A percentile compares a stretch with the other conserved stretches of the same genome.
Evolutionary conservation across 2,797 vertebrate genomes (phyloP).

Genomic region (Lepilemur septentrionalis): DNA sequence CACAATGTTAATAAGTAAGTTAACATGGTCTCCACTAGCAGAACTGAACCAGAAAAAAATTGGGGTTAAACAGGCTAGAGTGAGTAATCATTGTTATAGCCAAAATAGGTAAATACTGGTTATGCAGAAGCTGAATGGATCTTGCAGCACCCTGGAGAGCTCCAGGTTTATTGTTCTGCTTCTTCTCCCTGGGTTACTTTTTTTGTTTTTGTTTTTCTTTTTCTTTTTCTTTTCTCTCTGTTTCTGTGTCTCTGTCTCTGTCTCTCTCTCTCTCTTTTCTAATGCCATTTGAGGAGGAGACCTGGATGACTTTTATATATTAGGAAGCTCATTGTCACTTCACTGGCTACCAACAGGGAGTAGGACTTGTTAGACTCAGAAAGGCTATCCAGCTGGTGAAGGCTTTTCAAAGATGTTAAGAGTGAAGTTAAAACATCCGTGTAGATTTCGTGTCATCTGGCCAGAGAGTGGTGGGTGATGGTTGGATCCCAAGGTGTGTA

Average conservation of each 20-base stretch:
- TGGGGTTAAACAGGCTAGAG: not conserved
- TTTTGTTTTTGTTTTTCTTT: not conserved
- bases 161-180: not conserved
- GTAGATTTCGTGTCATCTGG: not conserved
- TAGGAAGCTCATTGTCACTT: not conserved
- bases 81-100: not conserved
- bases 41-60: not conserved
- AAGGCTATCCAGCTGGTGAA: not conserved
- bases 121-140: not conserved
- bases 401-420: not conserved
- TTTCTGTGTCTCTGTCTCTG: too few relatives aligned
- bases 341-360: not conserved
- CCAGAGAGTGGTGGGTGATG: not conserved
- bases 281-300: not conserved
- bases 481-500: not conserved
- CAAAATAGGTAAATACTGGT: not conserved
- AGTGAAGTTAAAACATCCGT: not conserved
- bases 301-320: not conserved
- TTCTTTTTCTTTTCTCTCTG: too few relatives aligned
- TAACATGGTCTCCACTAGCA: not conserved
- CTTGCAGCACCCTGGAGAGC: slow-evolving; percentile 49
- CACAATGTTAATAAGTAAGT: not conserved
- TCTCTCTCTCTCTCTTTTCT: not conserved
- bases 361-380: not conserved
- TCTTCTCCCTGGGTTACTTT: not conserved